Evolutionary conservation across 1,140 invertebrate genomes (phyloP), one percentile per base, ranked within the genome.

Genomic region (Sitophilus oryzae): DNA sequence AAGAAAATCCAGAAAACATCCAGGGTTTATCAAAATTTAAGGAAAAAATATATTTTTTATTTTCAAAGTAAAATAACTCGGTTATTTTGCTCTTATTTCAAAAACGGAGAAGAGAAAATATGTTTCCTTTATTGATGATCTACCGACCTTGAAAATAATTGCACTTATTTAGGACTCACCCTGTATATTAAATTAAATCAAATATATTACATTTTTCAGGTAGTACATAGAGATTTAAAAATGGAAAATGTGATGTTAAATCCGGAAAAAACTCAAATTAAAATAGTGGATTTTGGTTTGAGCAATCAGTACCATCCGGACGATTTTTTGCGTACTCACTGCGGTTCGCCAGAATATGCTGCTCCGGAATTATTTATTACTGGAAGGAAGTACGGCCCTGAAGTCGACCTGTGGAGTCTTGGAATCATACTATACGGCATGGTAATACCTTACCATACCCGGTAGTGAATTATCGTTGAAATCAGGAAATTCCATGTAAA

Each of bases 241-340:
- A 85, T 86, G 82, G 84, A 87, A 66, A 87, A 87, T 63, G 81
- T 87, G 21, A 83, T 86, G 79, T 65, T 86, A 58, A 81, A 84
- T 63, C 74, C 78, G 45, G 75, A 77, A 10, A 82, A 81, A 56
- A 78, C 79, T 58, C 79, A 78, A 60, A 78, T 86, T 50, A 86
- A 85, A 74, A 79, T 87, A 45, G 80, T 85, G n/a, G 83, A 88
- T 75, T 87, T 87, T 71, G 84, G 85, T 14, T 66, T 88, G 40
- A 85, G 84, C 62, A 86, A 86, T 64, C 66, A 79, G 11, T 85
- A 78, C 69, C 71, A 68, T 18, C 67, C 73, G 11, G 72, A 77
- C 15, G 75, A 76, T 11, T 73, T 75, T 20, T 71, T 87, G 61
- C 76, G 77, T 54, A 88, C 85, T 0, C 82, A 84, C 56, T 88